Percentiles rank a stretch among this genome's conserved stretches.
Conservation (phyloP, 2,113 vertebrate genomes). For the Bambusicola thoracicus region DNA sequence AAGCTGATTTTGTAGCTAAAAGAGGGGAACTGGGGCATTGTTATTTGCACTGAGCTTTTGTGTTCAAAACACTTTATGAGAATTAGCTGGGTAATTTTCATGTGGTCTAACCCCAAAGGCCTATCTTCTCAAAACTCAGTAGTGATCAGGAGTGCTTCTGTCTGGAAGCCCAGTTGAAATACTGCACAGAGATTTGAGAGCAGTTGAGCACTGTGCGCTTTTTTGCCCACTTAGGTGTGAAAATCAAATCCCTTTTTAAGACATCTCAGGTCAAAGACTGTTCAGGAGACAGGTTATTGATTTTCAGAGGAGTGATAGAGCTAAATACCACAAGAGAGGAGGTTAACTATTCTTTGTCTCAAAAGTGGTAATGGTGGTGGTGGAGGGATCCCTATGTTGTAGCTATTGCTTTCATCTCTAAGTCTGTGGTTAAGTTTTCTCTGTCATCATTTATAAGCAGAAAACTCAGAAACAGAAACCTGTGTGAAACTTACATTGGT, state of each 20-base stretch:
- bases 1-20: constrained; percentile 37
- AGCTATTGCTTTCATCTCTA: not conserved
- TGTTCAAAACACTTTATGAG: constrained; percentile 25
- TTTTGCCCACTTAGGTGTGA: not conserved
- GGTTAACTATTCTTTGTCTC: not conserved
- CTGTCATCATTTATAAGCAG: not conserved
- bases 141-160: not conserved
- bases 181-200: not conserved
- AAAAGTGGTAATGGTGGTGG: not conserved
- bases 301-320: not conserved
- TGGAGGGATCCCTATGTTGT: not conserved
- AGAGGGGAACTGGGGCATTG: constrained; percentile 26
- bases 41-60: constrained; percentile 14
- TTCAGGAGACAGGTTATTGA: not conserved
- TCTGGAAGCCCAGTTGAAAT: not conserved
- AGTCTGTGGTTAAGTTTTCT: not conserved
- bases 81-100: constrained; percentile 41
- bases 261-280: not conserved
- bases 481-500: not conserved
- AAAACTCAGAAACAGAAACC: not conserved
- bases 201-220: not conserved
- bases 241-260: not conserved
- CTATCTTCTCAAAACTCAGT: not conserved
- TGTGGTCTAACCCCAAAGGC: constrained; percentile 1
- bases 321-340: not conserved